phyloP scores from a whole-genome alignment of 35 echinoderm and acorn worm species.

The Eucidaris tribuloides region DNA sequence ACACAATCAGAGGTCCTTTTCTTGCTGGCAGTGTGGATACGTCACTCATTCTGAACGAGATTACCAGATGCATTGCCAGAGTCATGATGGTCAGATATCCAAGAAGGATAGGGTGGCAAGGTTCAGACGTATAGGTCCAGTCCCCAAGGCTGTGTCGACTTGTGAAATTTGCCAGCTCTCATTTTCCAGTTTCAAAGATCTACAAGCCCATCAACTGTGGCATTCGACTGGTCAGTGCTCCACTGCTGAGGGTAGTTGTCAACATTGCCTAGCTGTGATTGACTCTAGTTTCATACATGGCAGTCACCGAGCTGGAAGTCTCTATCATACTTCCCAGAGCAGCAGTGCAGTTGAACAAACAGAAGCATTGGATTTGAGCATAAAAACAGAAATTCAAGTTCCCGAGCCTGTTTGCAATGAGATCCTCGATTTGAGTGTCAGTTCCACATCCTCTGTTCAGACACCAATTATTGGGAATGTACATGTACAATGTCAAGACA shows the following conservation, averaged over 20 bases:
- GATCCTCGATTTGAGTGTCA: slow-evolving; percentile 4
- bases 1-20: not conserved
- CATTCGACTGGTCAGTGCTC: too few relatives aligned
- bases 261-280: too few relatives aligned
- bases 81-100: slow-evolving; percentile 24
- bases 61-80: slow-evolving; percentile 24
- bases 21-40: slow-evolving; percentile 7
- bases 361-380: slow-evolving; percentile 3
- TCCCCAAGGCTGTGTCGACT: not conserved
- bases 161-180: slow-evolving; percentile 11
- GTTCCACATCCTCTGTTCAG: too few relatives aligned
- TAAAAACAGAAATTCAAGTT: not conserved
- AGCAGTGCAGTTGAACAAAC: not conserved
- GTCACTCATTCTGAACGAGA: slow-evolving; percentile 2
- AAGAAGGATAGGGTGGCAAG: slow-evolving; percentile 1
- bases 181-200: slow-evolving; percentile 1
- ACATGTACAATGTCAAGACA: too few relatives aligned
- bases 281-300: too few relatives aligned
- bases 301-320: too few relatives aligned
- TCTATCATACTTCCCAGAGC: too few relatives aligned
- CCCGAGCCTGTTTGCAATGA: not conserved
- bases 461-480: too few relatives aligned
- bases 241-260: too few relatives aligned
- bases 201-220: slow-evolving; percentile 5
- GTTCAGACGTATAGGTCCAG: not conserved